Evolutionary conservation across 2,888 invertebrate species (phyloP).

Genomic region (Heterodera filipjevi): DNA sequence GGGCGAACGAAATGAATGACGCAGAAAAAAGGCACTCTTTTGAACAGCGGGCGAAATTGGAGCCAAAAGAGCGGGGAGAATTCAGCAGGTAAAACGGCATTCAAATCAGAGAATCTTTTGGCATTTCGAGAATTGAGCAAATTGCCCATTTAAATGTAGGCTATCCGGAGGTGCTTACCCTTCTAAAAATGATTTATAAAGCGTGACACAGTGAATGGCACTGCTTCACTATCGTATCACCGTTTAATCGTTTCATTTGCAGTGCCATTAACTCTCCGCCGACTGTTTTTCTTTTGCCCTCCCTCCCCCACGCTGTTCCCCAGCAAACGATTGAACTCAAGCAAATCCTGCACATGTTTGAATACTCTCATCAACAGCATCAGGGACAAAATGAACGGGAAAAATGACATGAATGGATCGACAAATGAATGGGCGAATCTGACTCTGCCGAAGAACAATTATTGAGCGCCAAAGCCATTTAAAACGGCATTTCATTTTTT

Average conservation of each 20-base stretch:
- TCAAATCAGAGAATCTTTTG: too few relatives aligned
- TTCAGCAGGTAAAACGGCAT: too few relatives aligned
- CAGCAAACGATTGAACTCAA: background rate
- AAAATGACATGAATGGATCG: background rate
- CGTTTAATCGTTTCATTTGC: background rate
- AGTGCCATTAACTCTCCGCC: background rate
- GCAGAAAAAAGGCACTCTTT: background rate
- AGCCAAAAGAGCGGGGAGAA: background rate
- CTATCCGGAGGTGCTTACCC: too few relatives aligned
- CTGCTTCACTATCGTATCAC: background rate
- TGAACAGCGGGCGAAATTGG: slow-evolving; percentile 1
- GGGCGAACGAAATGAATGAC: background rate
- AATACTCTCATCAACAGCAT: background rate
- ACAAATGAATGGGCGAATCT: too few relatives aligned
- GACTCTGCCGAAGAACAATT: too few relatives aligned
- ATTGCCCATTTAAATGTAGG: too few relatives aligned
- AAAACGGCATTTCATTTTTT: too few relatives aligned
- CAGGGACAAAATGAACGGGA: background rate
- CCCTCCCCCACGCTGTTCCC: background rate
- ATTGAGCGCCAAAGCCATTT: too few relatives aligned
- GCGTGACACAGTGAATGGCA: too few relatives aligned
- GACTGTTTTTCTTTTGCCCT: background rate
- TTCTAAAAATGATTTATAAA: too few relatives aligned
- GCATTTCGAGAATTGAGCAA: too few relatives aligned
- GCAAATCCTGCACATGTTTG: background rate